Base-by-base conservation (phyloP, 2,888 invertebrate species). In the Drosophila borborema region DNA sequence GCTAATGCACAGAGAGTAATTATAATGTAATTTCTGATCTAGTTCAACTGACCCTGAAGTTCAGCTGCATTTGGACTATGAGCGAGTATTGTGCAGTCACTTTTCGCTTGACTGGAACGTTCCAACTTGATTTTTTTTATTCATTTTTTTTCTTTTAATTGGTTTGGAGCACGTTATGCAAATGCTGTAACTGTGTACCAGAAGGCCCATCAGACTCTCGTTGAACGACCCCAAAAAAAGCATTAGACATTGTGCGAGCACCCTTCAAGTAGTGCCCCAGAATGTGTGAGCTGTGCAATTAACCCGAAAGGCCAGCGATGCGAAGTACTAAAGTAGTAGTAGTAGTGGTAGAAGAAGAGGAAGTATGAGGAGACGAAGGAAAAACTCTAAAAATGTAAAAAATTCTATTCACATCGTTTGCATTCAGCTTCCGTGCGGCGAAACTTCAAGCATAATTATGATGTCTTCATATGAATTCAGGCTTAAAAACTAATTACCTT, bases 141-240 rank as follows among this genome's bases (percentile, higher is more conserved):
- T 36, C 12, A 6, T 38, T 3, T 4, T 38, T 3, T 4, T 23
- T 2, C 2, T 54, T 28, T 80, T 85, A 84, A 84, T 88, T 84
- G 83, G 75, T 84, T 70, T 61, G 64, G 54, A 81, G 68, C 79
- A 70, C 75, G 81, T 81, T 84, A 86, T 79, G 86, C 78, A 76
- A 86, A 65, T 70, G 64, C 60, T 61, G 45, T 56, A 79, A 70
- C 58, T 67, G 69, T 74, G 69, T 70, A 54, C 49, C 54, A 74
- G 41, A 9, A 54, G 36, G 54, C 41, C 28, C 43, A 41, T 56
- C 34, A 49, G 53, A 54, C 51, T 31, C 64, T 48, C 72, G 72
- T 63, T 71, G 53, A 71, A 31, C 51, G 71, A 63, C 51, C 62
- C 45, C 56, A 51, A 51, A 51, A 23, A 71, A 70, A 28, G 43